Base-by-base conservation (phyloP, 2,113 vertebrate species). In the Otis tarda region DNA sequence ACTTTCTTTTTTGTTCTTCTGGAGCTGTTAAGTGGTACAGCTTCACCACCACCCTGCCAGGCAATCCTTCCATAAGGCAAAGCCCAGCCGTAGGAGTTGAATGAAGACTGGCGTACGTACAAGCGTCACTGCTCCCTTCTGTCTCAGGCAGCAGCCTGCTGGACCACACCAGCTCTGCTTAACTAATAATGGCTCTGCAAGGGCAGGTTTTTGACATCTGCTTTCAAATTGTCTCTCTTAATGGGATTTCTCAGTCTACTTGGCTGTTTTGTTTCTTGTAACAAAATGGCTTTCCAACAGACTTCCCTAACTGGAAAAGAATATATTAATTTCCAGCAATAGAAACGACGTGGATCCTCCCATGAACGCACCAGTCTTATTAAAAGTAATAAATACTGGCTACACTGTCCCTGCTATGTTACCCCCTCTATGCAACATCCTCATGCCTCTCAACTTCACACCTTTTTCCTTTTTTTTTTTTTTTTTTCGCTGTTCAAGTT, bases 71-170 rank as follows among this genome's bases (percentile, higher is more conserved):
- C 0, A 0, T 43, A 52, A 47, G 50, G 43, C 43, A 49, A n/a
- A 21, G 49, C 19, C 33, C 43, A 47, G 37, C 10, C 6, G 1
- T 22, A 28, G 0, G 1, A 70, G 28, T 53, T 0, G 2, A 52
- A n/a, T 1, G 1, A 64, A 24, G 31, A 14, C 19, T 45, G 23
- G 19, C 12, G 0, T 22, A 30, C 57, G 53, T 14, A 37, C 21
- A 39, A 80, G 33, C 2, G 1, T 47, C 60, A 41, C 68, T 33
- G 39, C 55, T 75, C 33, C 50, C 7, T 64, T 65, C 69, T 76
- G n/a, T 19, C 1, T 1, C 80, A 49, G 43, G 30, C 30, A 70
- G 23, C 50, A 23, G 30, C 17, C 28, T 43, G 37, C 60, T 27
- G 49, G 56, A 60, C 19, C 50, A 37, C 17, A 8, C 24, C 33